These are phyloP conservation scores for Stenodera caucasica DNA, from an alignment of 2,888 invertebrate species.

Conservation along the genomic window DNA sequence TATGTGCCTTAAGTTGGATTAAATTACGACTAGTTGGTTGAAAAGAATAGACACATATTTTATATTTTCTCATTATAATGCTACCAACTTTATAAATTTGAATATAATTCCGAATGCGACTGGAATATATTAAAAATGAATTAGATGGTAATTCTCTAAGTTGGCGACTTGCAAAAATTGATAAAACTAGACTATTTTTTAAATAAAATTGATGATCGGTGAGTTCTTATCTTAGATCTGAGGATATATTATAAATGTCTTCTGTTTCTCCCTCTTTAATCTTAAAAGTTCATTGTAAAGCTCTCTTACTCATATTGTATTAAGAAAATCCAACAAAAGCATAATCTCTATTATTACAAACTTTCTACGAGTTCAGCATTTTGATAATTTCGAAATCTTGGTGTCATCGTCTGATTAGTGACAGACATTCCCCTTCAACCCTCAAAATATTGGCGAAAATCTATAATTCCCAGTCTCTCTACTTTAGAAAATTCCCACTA, in stretches of 20 bases:
- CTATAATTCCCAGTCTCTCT: not conserved
- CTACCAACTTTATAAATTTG: not conserved
- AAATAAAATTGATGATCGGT: too few relatives aligned
- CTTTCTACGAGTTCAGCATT: slow-evolving; percentile 1
- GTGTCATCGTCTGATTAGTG: not conserved
- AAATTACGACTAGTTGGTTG: too few relatives aligned
- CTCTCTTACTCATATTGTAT: not conserved
- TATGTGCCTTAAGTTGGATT: too few relatives aligned
- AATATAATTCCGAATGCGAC: not conserved
- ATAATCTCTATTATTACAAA: slow-evolving; percentile 1
- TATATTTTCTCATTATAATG: not conserved
- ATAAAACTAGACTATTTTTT: too few relatives aligned
- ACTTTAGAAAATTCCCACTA: too few relatives aligned
- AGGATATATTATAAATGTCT: too few relatives aligned
- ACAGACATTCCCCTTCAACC: not conserved
- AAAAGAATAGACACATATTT: too few relatives aligned
- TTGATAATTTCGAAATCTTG: not conserved
- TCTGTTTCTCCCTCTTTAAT: not conserved
- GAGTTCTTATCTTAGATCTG: too few relatives aligned
- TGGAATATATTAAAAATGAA: slow-evolving; percentile 1
- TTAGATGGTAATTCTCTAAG: not conserved
- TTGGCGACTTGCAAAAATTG: too few relatives aligned
- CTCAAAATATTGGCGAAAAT: too few relatives aligned
- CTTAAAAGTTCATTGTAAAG: slow-evolving; percentile 3
- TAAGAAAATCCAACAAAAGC: slow-evolving; percentile 7